Evolutionary conservation across 2,113 vertebrate genomes (phyloP).

Genomic region (Dipodomys spectabilis): DNA sequence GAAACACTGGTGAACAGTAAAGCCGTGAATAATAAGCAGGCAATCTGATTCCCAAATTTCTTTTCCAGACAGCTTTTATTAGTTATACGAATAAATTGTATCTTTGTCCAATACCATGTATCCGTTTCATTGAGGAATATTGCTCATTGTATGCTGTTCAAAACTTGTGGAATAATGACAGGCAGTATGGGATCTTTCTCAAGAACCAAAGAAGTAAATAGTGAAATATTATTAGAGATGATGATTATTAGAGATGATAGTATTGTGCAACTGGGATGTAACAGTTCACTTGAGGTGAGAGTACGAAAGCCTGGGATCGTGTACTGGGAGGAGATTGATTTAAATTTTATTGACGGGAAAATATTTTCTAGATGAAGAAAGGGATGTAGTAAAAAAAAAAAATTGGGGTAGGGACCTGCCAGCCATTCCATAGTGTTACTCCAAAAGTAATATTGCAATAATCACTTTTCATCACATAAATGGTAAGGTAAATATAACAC

Average conservation of each 20-base stretch:
- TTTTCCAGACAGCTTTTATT: neutral
- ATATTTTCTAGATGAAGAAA: neutral
- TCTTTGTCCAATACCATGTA: neutral
- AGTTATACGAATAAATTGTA: neutral
- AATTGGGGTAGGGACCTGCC: neutral
- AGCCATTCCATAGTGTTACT: neutral
- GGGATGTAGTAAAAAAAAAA: neutral
- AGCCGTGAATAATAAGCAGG: neutral
- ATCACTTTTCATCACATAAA: neutral
- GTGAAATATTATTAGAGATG: too few relatives aligned
- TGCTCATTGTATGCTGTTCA: neutral
- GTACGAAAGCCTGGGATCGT: neutral
- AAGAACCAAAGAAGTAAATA: neutral
- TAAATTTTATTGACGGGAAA: neutral
- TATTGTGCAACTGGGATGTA: neutral
- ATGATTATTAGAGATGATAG: neutral
- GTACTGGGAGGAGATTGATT: neutral
- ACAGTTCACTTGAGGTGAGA: neutral
- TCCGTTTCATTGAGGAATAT: neutral
- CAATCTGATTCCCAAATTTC: neutral
- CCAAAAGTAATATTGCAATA: fast-evolving
- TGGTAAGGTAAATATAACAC: neutral
- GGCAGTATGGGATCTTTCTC: neutral
- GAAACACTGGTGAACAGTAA: neutral
- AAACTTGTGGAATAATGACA: neutral